Evolutionary conservation across 2,113 vertebrate genomes (phyloP).

Genomic region (Aegithalos caudatus): DNA sequence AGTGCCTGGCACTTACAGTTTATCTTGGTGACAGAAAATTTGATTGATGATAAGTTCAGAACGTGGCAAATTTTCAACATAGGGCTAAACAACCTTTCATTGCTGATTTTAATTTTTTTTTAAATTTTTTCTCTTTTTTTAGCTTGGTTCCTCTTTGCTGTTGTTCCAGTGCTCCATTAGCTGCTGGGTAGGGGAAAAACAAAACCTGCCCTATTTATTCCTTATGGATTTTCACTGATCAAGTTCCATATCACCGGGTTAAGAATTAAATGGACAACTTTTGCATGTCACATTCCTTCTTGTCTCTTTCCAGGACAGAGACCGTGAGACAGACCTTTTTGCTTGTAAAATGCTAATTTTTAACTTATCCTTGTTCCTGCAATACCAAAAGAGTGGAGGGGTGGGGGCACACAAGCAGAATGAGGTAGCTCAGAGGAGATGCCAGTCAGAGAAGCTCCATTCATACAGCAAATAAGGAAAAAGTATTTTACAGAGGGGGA

Average conservation of each 20-base stretch:
- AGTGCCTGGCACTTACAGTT: neutral
- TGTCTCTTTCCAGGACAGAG: neutral
- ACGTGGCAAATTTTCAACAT: slow-evolving; percentile 40
- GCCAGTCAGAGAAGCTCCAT: neutral
- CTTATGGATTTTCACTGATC: neutral
- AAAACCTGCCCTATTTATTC: neutral
- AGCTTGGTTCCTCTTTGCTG: neutral
- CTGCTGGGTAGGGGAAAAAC: neutral
- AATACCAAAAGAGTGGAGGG: neutral
- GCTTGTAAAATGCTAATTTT: neutral
- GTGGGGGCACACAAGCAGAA: neutral
- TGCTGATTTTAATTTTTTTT: neutral
- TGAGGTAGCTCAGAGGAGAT: neutral
- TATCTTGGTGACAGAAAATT: slow-evolving; percentile 38
- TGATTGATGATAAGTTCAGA: slow-evolving; percentile 54
- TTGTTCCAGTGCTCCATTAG: neutral
- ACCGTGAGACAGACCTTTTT: neutral
- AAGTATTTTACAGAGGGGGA: neutral
- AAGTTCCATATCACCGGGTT: neutral
- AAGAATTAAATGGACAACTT: neutral
- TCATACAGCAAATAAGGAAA: neutral
- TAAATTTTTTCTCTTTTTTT: neutral
- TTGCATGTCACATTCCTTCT: neutral
- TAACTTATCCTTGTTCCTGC: neutral
- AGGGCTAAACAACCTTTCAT: slow-evolving; percentile 23